phyloP scores from a whole-genome alignment of 1,140 invertebrate genomes.

The Plectus sambesii region DNA sequence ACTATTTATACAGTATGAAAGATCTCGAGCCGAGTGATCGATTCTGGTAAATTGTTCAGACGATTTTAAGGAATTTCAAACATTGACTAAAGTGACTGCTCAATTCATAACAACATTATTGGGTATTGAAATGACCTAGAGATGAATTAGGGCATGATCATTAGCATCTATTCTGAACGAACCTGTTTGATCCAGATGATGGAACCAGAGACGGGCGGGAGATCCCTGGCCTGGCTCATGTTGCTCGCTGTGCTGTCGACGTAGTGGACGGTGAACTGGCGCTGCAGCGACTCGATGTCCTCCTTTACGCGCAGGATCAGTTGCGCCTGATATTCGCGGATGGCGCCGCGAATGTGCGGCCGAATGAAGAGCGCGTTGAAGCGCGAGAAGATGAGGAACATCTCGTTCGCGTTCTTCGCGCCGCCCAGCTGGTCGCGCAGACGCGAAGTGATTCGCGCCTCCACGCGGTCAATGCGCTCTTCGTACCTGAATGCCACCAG shows the following conservation, averaged over 20 bases:
- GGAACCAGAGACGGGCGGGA: conserved; percentile 88
- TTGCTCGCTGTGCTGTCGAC: conserved; percentile 56
- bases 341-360: conserved; percentile 93
- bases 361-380: conserved; percentile 97
- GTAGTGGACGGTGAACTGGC: conserved; percentile 17
- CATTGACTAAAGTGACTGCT: background rate
- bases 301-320: conserved; percentile 97
- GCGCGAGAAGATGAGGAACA: conserved; percentile 94
- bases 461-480: conserved; percentile 90
- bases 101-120: background rate
- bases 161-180: background rate
- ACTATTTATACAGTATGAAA: background rate
- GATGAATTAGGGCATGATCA: background rate
- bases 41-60: no score
- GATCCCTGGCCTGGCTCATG: conserved; percentile 76
- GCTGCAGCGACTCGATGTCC: conserved; percentile 86
- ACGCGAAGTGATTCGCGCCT: conserved; percentile 88
- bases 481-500: conserved; percentile 70
- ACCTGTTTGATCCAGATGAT: conserved; percentile 96
- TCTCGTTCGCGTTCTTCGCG: conserved; percentile 97
- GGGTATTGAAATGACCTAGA: background rate
- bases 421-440: conserved; percentile 90
- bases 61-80: no score
- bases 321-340: conserved; percentile 96
- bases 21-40: no score